Base-by-base conservation (phyloP, 2,113 vertebrate genomes). In the Apeltes quadracus region DNA sequence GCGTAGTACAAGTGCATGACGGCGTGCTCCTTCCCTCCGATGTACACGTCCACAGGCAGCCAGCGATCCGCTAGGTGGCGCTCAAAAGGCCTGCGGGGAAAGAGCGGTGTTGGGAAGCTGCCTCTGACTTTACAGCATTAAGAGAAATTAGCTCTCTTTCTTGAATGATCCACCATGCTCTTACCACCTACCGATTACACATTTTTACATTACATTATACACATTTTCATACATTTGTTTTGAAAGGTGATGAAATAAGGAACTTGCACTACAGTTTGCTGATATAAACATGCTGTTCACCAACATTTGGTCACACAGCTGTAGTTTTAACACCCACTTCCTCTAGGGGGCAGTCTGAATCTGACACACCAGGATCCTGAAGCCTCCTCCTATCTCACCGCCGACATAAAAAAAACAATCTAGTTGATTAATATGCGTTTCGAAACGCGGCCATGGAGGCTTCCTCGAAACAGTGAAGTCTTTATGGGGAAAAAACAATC, bases 1-100 rank as follows among this genome's bases (percentile, higher is more conserved):
- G 97, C 96, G 0, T 97, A 98, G 92, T 98, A 99, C 79, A 99
- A 88, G 76, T 99, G 98, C 97, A 99, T 97, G 79, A 99, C 96
- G 0, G 97, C 97, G 1, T 99, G 97, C 41, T 99, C 98, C 77
- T 98, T 98, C 51, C 97, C 97, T 13, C 98, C 97, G 0, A 99
- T 91, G 88, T 99, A 99, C 75, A 99, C 84, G 51, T 99, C 97
- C 84, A 99, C 98, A 1, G 98, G 97, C 93, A 99, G 94, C 97
- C 98, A 99, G 87, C 93, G 92, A 78, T 99, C 94, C 3, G 93
- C 96, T 32, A 92, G 72, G 0, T 86, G 90, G 9, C 90, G 82
- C 38, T 82, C 85, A 56, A 99, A 99, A 6, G 97, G 97, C 66
- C 97, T 99, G 86, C n/a, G 61, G 38, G 73, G 6, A 36, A 50